phyloP scores from a whole-genome alignment of 2,797 vertebrate genomes.

The Sebastes melanostomus region DNA sequence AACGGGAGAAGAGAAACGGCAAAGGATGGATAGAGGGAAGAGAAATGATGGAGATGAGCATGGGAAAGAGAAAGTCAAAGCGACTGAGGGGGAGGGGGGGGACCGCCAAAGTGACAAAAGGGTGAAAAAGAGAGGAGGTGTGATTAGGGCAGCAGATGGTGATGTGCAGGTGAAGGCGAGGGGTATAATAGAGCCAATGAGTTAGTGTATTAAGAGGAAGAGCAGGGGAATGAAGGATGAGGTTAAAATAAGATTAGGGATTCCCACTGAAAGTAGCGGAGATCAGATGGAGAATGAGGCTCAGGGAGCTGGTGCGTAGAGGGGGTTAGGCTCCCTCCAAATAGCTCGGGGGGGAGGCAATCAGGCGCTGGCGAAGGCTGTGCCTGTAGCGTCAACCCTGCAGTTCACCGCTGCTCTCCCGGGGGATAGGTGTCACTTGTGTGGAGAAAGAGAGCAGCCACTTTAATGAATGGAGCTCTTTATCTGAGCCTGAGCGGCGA shows the following conservation, averaged over 20 bases:
- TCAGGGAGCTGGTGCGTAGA: slow-evolving; percentile 1
- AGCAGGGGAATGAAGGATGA: slow-evolving; percentile 3
- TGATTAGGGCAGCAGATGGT: slow-evolving; percentile 26
- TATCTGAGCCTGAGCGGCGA: slow-evolving; percentile 66
- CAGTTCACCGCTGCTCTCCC: slow-evolving; percentile 56
- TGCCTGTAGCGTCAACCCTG: slow-evolving; percentile 49
- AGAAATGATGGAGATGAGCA: slow-evolving; percentile 30
- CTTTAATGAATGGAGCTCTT: slow-evolving; percentile 77
- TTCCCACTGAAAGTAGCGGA: slow-evolving; percentile 41
- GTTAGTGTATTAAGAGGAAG: slow-evolving; percentile 32
- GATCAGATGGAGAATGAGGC: slow-evolving; percentile 41
- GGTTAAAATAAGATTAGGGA: slow-evolving; percentile 19
- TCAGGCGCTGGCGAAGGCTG: slow-evolving; percentile 44
- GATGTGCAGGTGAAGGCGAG: slow-evolving; percentile 21
- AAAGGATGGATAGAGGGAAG: background rate
- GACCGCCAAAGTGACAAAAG: background rate
- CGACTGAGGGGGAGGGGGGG: background rate
- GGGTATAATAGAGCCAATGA: slow-evolving; percentile 43
- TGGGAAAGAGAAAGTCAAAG: slow-evolving; percentile 3
- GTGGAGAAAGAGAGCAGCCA: slow-evolving; percentile 62
- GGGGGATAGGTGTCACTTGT: slow-evolving; percentile 68
- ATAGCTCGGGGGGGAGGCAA: slow-evolving; percentile 53
- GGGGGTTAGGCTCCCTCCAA: slow-evolving; percentile 27
- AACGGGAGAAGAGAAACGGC: background rate
- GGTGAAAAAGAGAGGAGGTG: slow-evolving; percentile 8